Evolutionary conservation across 2,113 vertebrate genomes (phyloP).

Genomic region (Gobius niger): DNA sequence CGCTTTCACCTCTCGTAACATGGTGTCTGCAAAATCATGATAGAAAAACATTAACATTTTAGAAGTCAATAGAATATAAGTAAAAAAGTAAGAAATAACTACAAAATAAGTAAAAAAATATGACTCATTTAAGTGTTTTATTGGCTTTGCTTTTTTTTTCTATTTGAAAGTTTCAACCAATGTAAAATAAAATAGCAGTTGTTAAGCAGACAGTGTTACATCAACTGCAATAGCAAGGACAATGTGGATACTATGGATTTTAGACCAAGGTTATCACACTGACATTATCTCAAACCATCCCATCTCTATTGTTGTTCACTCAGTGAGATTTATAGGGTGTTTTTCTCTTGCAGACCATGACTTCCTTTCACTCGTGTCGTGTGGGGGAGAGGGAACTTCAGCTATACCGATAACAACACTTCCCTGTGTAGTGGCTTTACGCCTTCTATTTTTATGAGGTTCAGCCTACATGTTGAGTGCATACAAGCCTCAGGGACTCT

Average conservation of each 20-base stretch:
- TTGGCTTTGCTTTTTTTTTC: too few species aligned
- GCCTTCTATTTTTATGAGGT: slow-evolving; percentile 28
- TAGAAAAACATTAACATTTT: neutral
- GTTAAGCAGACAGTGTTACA: too few species aligned
- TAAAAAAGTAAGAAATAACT: too few species aligned
- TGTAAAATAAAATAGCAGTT: too few species aligned
- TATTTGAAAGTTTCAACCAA: too few species aligned
- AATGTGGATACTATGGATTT: neutral
- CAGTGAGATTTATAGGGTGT: neutral
- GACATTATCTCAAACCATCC: neutral
- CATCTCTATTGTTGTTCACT: neutral
- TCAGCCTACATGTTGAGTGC: slow-evolving; percentile 1
- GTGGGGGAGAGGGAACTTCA: slow-evolving; percentile 21
- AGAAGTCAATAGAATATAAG: neutral
- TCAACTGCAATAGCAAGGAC: neutral
- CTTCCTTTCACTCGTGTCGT: slow-evolving; percentile 19
- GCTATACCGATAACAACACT: slow-evolving; percentile 31
- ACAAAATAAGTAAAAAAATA: too few species aligned
- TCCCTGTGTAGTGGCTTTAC: slow-evolving; percentile 25
- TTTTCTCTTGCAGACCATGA: slow-evolving; percentile 2
- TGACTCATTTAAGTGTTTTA: neutral
- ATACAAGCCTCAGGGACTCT: slow-evolving; percentile 3
- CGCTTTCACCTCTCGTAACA: slow-evolving; percentile 93
- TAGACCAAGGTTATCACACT: neutral
- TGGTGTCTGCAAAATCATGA: slow-evolving; percentile 59